Percentiles rank a stretch among this genome's conserved stretches.
These are phyloP conservation scores for Ceratina australensis DNA, from an alignment of 1,140 invertebrate genomes.

Conservation along the genomic window DNA sequence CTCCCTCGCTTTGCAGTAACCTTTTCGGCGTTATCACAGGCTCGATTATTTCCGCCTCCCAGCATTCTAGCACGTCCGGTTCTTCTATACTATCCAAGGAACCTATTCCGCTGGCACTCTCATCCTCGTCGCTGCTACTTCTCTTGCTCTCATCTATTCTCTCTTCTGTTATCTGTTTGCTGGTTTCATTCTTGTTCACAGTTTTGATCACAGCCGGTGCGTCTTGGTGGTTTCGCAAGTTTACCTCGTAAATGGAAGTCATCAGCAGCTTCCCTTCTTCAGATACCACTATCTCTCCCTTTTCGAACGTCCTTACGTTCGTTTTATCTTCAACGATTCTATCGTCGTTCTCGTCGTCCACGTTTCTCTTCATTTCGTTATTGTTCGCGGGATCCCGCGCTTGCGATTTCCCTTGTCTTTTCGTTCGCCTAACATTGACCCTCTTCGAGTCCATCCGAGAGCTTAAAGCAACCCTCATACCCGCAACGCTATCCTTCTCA, in stretches of 20 bases:
- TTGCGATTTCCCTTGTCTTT: constrained; percentile 34
- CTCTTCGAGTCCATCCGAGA: constrained; percentile 71
- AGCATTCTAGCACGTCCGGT: constrained; percentile 77
- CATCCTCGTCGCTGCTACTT: constrained; percentile 55
- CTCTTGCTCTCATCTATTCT: constrained; percentile 29
- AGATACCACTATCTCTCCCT: constrained; percentile 76
- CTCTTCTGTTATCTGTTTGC: constrained; percentile 3
- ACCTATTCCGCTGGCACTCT: constrained; percentile 42
- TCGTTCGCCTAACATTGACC: constrained; percentile 49
- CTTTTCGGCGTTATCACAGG: constrained; percentile 65
- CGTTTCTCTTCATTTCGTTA: constrained; percentile 48
- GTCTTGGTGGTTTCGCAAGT: constrained; percentile 28
- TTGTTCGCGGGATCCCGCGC: constrained; percentile 40
- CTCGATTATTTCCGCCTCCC: constrained; percentile 75
- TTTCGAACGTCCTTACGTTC: constrained; percentile 72
- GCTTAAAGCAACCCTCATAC: constrained; percentile 78
- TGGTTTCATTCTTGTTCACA: constrained; percentile 3
- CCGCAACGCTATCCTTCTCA: constrained; percentile 76
- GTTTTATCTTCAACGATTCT: constrained; percentile 41
- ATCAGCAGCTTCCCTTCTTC: constrained; percentile 73
- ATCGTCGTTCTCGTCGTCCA: constrained; percentile 47
- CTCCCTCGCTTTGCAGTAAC: constrained; percentile 49
- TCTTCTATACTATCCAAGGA: constrained; percentile 77
- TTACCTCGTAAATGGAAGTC: constrained; percentile 61
- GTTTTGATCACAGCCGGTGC: neutral